phyloP scores from a whole-genome alignment of 2,888 invertebrate genomes.

The Clunio marinus region DNA sequence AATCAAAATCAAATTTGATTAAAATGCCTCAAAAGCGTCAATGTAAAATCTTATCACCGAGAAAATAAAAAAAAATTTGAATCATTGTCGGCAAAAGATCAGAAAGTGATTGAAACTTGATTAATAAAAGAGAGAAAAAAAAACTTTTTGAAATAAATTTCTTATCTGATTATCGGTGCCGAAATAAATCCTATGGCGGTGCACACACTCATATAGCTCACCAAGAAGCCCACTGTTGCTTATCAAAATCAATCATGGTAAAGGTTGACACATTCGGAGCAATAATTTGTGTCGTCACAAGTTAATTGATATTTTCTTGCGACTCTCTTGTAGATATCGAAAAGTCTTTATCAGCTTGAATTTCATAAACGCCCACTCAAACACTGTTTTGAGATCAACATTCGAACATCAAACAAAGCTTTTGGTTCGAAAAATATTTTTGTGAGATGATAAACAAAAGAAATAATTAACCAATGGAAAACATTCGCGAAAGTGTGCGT shows the following conservation, averaged over 20 bases:
- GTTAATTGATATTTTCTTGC: background rate
- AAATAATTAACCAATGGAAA: too few relatives aligned
- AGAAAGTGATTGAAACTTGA: background rate
- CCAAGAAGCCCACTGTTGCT: background rate
- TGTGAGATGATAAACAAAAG: too few relatives aligned
- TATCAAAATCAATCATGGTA: conserved; percentile 19
- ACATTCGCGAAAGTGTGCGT: too few relatives aligned
- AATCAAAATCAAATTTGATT: background rate
- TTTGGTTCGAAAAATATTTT: conserved; percentile 8
- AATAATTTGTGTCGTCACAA: background rate
- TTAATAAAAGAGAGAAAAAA: too few relatives aligned
- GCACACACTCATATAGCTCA: background rate
- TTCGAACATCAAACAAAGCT: background rate
- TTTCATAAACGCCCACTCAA: background rate
- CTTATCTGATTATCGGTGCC: background rate
- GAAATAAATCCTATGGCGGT: conserved; percentile 16
- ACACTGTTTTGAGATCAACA: background rate
- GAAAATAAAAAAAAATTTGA: background rate
- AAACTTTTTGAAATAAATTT: background rate
- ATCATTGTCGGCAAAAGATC: conserved; percentile 12
- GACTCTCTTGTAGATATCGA: background rate
- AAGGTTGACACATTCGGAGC: conserved; percentile 7
- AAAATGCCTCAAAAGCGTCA: conserved; percentile 7
- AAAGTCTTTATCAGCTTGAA: too few relatives aligned
- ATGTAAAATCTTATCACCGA: conserved; percentile 2